Evolutionary conservation across 2,113 vertebrate species (phyloP), one percentile per base, ranked within the genome.

Genomic region (Calyptomena viridis): DNA sequence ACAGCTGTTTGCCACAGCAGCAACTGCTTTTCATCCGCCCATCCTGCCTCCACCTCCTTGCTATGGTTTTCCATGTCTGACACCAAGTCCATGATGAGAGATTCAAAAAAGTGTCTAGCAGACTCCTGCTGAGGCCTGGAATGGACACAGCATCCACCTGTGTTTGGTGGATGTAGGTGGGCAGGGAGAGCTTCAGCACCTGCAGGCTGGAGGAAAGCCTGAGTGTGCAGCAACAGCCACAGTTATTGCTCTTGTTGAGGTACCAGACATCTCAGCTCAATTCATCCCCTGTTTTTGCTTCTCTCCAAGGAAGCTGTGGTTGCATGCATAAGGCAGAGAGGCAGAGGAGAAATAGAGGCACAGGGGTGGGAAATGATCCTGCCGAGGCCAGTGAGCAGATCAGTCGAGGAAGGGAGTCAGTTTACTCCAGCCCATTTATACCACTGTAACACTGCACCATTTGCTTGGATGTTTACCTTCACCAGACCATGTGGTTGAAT

Each of bases 81-180:
- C 7, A 60, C 56, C 14, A 78, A 25, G 28, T 23, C 35, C 27
- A 13, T 13, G n/a, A 37, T 72, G 28, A 72, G 35, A 52, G 7
- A 49, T 24, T 14, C 58, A 47, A 31, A n/a, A 71, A 80, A 77
- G 19, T 1, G 0, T 62, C 27, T 33, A 46, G 9, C 11, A 72
- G 42, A 37, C 10, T 58, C 23, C 22, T 72, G 0, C 2, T 58
- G 23, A 75, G 31, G 28, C 40, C 31, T 25, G 18, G 33, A 56
- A 47, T 9, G 46, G 31, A 9, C 23, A 46, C 39, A 46, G n/a
- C 37, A 74, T 49, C 47, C 79, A 0, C 27, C 14, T 58, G 0
- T 3, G 3, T 1, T 28, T 24, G 24, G 1, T 53, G 42, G 39
- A 27, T 2, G 2, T 49, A 14, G 17, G 17, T 56, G 35, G 49